phyloP scores from a whole-genome alignment of 2,113 vertebrate genomes.

The Orycteropus afer region DNA sequence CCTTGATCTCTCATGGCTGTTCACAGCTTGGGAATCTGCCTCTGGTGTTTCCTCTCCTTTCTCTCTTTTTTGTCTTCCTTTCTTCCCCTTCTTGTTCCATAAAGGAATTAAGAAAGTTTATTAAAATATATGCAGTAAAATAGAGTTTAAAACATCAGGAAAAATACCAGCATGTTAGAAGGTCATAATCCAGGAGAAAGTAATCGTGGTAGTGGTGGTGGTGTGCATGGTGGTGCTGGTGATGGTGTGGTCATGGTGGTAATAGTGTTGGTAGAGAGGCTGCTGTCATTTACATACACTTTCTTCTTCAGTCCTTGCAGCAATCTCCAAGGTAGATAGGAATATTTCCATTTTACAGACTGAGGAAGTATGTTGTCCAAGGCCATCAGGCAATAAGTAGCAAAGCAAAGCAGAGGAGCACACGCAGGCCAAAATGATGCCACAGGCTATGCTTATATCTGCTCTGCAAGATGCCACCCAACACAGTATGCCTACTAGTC shows the following conservation, averaged over 20 bases:
- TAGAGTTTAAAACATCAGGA: background rate
- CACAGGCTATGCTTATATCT: background rate
- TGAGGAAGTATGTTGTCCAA: background rate
- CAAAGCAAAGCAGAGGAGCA: background rate
- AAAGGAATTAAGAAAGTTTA: background rate
- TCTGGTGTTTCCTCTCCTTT: background rate
- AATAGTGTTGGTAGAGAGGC: background rate
- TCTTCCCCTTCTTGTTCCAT: background rate
- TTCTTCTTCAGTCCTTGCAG: background rate
- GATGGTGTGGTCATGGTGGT: background rate
- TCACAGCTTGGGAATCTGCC: background rate
- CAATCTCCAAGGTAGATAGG: background rate
- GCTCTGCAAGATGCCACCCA: background rate
- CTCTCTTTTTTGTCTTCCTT: background rate
- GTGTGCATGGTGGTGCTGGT: background rate
- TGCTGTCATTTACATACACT: background rate
- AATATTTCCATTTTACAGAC: background rate
- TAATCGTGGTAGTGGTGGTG: background rate
- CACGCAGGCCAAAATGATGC: background rate
- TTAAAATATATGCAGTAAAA: background rate
- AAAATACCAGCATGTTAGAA: background rate
- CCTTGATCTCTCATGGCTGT: background rate
- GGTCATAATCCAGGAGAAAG: background rate
- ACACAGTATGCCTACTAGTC: background rate
- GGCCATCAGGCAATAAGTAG: background rate